These are phyloP conservation scores for Phortica magna DNA, from an alignment of 2,888 invertebrate species.

Conservation along the genomic window DNA sequence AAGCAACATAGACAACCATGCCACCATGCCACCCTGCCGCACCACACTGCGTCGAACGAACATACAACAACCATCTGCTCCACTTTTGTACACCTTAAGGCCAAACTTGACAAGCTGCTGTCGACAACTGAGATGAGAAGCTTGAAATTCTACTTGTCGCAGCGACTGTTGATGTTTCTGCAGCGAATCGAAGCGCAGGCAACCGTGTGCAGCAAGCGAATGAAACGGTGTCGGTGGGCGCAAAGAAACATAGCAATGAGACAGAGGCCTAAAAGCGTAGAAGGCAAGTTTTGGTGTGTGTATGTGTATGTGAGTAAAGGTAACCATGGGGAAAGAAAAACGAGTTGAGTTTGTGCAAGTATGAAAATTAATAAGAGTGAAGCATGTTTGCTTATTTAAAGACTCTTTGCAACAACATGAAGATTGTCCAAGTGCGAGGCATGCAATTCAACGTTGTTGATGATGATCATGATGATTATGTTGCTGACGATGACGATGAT, in stretches of 20 bases:
- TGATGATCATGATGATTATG: background rate
- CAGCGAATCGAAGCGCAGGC: background rate
- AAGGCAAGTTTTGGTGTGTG: background rate
- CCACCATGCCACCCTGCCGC: no score
- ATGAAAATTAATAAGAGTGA: constrained; percentile 21
- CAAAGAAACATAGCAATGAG: background rate
- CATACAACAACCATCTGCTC: background rate
- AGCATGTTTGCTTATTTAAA: constrained; percentile 29
- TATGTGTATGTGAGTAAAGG: background rate
- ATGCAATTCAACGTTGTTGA: background rate
- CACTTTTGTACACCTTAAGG: constrained; percentile 10
- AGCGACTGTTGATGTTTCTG: constrained; percentile 6
- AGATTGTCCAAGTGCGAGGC: background rate
- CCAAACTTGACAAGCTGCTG: constrained; percentile 28
- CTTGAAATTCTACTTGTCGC: background rate
- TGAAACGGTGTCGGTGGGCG: background rate
- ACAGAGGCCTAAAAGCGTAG: no score
- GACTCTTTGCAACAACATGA: background rate
- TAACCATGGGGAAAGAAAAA: background rate
- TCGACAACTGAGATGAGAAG: constrained; percentile 7
- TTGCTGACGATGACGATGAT: background rate
- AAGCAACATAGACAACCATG: background rate
- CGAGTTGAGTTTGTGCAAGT: constrained; percentile 4
- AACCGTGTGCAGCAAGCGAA: background rate
- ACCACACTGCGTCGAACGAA: background rate